phyloP scores from a whole-genome alignment of 2,797 vertebrate genomes.

The Hybognathus amarus region DNA sequence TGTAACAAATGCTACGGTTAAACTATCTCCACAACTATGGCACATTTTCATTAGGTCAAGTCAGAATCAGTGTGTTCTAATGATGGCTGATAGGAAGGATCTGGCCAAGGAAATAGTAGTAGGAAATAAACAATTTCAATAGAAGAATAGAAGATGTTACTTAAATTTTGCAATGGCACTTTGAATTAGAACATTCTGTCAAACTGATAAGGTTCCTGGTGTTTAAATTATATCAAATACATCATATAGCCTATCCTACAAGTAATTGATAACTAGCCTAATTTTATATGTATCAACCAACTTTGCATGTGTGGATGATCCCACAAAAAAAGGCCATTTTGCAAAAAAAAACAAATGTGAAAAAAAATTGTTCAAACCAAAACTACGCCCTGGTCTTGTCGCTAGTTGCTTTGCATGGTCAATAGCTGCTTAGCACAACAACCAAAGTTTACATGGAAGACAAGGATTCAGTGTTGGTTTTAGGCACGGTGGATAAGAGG shows the following conservation, averaged over 20 bases:
- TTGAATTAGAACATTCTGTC: neutral
- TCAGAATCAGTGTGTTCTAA: neutral
- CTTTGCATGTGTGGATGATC: neutral
- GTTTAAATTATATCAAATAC: neutral
- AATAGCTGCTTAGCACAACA: constrained; percentile 2
- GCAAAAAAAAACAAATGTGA: too few relatives aligned
- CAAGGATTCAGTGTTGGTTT: constrained; percentile 10
- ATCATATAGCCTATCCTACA: neutral
- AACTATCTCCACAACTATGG: neutral
- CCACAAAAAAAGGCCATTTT: neutral
- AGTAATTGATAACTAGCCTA: neutral
- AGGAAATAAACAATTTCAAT: neutral
- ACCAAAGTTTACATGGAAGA: constrained; percentile 15
- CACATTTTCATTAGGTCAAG: neutral
- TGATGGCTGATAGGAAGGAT: neutral
- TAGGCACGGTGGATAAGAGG: neutral
- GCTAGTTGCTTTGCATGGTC: neutral
- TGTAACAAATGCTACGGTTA: neutral
- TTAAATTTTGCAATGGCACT: neutral
- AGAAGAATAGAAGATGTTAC: neutral
- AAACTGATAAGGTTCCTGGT: neutral
- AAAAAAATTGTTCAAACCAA: neutral
- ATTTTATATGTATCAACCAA: neutral
- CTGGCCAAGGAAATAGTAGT: too few relatives aligned
- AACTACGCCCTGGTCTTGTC: neutral